phyloP scores from a whole-genome alignment of 1,140 invertebrate genomes.

The Drosophila lowei region DNA sequence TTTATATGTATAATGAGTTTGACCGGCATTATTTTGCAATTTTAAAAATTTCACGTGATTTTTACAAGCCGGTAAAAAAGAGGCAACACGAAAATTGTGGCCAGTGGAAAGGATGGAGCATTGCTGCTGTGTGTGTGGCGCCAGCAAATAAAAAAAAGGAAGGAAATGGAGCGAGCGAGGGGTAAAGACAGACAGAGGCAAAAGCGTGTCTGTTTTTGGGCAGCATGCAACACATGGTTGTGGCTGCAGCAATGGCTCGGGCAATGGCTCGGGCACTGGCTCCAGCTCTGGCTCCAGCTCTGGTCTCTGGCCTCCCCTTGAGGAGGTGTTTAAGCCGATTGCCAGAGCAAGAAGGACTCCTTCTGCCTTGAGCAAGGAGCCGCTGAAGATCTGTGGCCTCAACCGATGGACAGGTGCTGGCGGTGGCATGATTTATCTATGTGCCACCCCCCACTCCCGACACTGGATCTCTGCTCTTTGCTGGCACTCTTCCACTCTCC shows the following conservation, averaged over 20 bases:
- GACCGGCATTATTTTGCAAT: conserved; percentile 74
- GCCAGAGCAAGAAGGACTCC: background rate
- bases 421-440: no score
- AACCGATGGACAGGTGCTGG: no score
- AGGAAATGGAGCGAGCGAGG: background rate
- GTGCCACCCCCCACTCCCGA: no score
- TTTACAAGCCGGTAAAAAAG: conserved; percentile 62
- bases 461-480: conserved; percentile 12
- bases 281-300: no score
- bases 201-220: conserved; percentile 2
- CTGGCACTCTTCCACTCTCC: background rate
- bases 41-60: conserved; percentile 70
- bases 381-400: no score
- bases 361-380: no score
- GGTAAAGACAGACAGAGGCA: conserved; percentile 5
- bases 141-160: conserved; percentile 26
- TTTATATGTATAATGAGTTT: conserved; percentile 64
- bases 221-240: conserved; percentile 73
- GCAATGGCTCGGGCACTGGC: no score
- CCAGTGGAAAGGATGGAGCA: background rate
- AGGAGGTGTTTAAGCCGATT: conserved; percentile 65
- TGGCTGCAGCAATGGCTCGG: background rate
- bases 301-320: background rate
- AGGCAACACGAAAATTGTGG: conserved; percentile 19
- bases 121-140: conserved; percentile 2